These are phyloP conservation scores for Limnephilus rhombicus DNA, from an alignment of 2,888 invertebrate genomes.

Conservation along the genomic window DNA sequence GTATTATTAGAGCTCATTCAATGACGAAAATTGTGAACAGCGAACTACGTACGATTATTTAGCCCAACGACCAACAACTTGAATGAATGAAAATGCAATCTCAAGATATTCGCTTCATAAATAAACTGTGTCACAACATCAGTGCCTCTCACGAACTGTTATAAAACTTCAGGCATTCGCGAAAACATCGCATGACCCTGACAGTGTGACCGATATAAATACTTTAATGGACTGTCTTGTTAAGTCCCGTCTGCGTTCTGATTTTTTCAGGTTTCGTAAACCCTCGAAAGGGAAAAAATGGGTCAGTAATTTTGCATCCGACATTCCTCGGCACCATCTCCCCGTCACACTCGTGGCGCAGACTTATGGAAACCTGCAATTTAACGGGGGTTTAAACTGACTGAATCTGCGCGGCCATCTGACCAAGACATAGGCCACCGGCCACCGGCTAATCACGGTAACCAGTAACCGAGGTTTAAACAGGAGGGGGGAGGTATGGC, in stretches of 20 bases:
- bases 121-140: neutral
- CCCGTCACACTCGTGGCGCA: slow-evolving; percentile 32
- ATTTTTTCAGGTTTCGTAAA: neutral
- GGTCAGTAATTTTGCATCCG: slow-evolving; percentile 38
- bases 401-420: slow-evolving; percentile 5
- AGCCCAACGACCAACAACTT: no score
- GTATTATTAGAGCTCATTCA: no score
- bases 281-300: slow-evolving; percentile 38
- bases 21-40: no score
- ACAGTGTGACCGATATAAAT: neutral
- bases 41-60: no score
- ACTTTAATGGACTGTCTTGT: neutral
- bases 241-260: neutral
- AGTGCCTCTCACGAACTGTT: neutral
- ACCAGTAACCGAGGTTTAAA: neutral
- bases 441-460: neutral
- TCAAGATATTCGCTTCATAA: neutral
- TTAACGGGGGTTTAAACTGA: slow-evolving; percentile 49
- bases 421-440: slow-evolving; percentile 5
- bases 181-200: neutral
- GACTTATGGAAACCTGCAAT: slow-evolving; percentile 48
- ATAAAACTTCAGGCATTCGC: neutral
- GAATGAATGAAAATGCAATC: no score
- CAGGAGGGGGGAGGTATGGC: neutral
- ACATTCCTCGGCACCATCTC: slow-evolving; percentile 30